These are phyloP conservation scores for Meteorus cinctellus DNA, from an alignment of 2,888 invertebrate genomes.

Conservation along the genomic window DNA sequence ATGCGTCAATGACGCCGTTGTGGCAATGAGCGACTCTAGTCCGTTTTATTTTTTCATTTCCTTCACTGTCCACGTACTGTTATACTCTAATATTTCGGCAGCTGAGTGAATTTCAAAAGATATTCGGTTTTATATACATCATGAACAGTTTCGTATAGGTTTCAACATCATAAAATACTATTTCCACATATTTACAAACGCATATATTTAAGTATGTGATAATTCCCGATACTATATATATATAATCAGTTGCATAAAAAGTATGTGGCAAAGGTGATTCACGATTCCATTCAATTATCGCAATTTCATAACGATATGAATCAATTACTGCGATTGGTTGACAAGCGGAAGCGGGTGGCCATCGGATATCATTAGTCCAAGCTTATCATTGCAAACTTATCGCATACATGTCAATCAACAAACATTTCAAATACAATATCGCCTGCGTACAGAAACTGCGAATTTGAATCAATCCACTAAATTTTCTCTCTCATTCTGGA, in stretches of 20 bases:
- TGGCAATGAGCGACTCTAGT: slow-evolving; percentile 45
- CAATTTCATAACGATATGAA: neutral
- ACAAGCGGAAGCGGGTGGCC: neutral
- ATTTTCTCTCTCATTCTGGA: neutral
- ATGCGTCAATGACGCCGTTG: slow-evolving; percentile 66
- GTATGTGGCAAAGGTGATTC: neutral
- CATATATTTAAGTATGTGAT: neutral
- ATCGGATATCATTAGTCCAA: neutral
- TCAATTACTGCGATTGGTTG: neutral
- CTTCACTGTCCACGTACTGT: neutral
- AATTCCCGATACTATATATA: neutral
- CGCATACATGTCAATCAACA: neutral
- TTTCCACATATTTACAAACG: neutral
- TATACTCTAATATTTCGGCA: neutral
- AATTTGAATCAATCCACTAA: neutral
- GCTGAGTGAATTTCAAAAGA: neutral
- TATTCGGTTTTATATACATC: neutral
- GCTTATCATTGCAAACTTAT: neutral
- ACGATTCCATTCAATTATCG: neutral
- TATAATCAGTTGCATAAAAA: neutral
- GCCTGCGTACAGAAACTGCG: neutral
- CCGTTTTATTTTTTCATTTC: neutral
- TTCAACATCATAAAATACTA: neutral
- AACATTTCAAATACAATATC: neutral
- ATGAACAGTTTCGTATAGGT: neutral